Conservation (phyloP, 2,113 vertebrate species). For the Myxocyprinus asiaticus region DNA sequence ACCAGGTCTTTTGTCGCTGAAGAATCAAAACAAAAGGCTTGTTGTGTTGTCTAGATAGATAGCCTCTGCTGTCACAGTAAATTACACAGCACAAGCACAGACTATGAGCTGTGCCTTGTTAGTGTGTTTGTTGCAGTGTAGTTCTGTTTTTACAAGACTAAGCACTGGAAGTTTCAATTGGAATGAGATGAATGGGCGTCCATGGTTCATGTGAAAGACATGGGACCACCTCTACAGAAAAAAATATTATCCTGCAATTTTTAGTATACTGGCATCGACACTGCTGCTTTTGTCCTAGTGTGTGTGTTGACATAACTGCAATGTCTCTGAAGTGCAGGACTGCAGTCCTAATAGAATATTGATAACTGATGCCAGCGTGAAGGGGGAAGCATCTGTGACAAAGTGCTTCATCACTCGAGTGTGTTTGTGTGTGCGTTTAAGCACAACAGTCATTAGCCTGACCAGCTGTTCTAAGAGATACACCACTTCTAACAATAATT, state of each 20-base stretch:
- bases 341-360: slow-evolving; percentile 67
- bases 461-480: slow-evolving; percentile 67
- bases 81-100: slow-evolving; percentile 36
- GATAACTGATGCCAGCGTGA: slow-evolving; percentile 63
- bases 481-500: slow-evolving; percentile 41
- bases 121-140: background rate
- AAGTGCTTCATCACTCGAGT: slow-evolving; percentile 58
- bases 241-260: too few species aligned
- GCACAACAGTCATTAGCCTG: slow-evolving; percentile 71
- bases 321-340: background rate
- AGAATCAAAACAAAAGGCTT: too few species aligned
- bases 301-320: background rate
- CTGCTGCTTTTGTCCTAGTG: background rate
- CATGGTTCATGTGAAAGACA: background rate
- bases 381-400: slow-evolving; percentile 67
- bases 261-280: too few species aligned
- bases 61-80: too few species aligned
- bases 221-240: background rate
- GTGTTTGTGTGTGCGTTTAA: slow-evolving; percentile 48
- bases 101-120: background rate
- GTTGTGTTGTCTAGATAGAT: too few species aligned
- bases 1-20: background rate
- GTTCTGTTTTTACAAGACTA: background rate
- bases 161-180: background rate
- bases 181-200: background rate